Conservation (phyloP, 2,888 invertebrate genomes). For the Seladonia tumulorum region DNA sequence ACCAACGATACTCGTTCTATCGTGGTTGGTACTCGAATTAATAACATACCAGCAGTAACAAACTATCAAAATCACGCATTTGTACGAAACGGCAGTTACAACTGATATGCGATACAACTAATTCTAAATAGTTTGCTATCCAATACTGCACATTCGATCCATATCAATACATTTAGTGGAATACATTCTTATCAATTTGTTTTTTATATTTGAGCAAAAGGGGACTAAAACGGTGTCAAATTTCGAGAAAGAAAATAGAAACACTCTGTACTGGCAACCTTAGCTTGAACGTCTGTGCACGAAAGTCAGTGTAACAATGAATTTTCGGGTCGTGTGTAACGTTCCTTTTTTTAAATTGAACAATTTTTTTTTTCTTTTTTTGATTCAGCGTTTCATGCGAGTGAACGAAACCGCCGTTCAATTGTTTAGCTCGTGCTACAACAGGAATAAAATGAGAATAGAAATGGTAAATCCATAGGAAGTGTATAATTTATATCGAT, state of each 20-base stretch:
- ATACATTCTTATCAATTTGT: constrained; percentile 19
- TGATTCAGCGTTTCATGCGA: background rate
- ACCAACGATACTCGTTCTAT: background rate
- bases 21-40: background rate
- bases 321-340: background rate
- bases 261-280: background rate
- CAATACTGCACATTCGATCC: constrained; percentile 48
- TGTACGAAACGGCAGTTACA: constrained; percentile 46
- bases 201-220: constrained; percentile 34
- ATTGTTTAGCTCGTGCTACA: background rate
- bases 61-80: constrained; percentile 48
- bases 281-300: constrained; percentile 6
- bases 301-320: constrained; percentile 14
- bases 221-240: constrained; percentile 28
- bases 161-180: constrained; percentile 17
- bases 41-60: constrained; percentile 30
- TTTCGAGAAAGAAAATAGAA: constrained; percentile 5
- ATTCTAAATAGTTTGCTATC: constrained; percentile 47
- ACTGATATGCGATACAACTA: constrained; percentile 51
- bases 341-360: background rate
- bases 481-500: constrained; percentile 42
- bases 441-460: constrained; percentile 15
- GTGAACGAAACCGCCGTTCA: background rate
- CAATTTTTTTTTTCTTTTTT: background rate
- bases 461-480: constrained; percentile 38